Conservation (phyloP, 2,888 invertebrate species). For the Mythimna ferrago region DNA sequence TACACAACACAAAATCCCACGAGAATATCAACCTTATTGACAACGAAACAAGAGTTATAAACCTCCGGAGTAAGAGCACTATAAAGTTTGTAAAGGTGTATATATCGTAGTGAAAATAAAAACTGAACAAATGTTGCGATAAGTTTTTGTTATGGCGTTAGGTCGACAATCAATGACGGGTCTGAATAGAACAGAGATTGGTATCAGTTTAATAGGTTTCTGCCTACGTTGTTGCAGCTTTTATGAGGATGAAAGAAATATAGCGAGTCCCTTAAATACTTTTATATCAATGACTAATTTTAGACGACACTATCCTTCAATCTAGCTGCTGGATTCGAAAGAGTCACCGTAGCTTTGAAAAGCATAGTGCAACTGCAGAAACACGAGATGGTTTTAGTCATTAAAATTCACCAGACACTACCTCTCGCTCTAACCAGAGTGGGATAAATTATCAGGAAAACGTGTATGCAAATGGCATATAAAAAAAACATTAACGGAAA, state of each 20-base stretch:
- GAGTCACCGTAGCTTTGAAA: no score
- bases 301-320: no score
- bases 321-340: no score
- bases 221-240: constrained; percentile 69
- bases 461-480: no score
- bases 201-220: constrained; percentile 54
- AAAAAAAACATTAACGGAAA: not conserved
- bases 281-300: no score
- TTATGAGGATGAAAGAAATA: constrained; percentile 61
- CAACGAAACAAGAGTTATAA: not conserved
- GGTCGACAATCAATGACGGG: constrained; percentile 84
- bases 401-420: no score
- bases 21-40: constrained; percentile 63
- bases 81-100: constrained; percentile 79
- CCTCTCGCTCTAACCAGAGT: no score
- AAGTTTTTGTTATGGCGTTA: constrained; percentile 89
- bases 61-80: constrained; percentile 25
- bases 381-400: no score
- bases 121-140: constrained; percentile 89
- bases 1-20: constrained; percentile 51
- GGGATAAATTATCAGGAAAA: no score
- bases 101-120: constrained; percentile 88
- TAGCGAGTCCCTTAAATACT: not conserved
- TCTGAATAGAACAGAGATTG: constrained; percentile 72
- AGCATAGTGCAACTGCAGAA: no score